A percentile compares a stretch with the other conserved stretches of the same genome.
Conservation (phyloP, 1,140 invertebrate species). For the Neuroterus valhalla region DNA sequence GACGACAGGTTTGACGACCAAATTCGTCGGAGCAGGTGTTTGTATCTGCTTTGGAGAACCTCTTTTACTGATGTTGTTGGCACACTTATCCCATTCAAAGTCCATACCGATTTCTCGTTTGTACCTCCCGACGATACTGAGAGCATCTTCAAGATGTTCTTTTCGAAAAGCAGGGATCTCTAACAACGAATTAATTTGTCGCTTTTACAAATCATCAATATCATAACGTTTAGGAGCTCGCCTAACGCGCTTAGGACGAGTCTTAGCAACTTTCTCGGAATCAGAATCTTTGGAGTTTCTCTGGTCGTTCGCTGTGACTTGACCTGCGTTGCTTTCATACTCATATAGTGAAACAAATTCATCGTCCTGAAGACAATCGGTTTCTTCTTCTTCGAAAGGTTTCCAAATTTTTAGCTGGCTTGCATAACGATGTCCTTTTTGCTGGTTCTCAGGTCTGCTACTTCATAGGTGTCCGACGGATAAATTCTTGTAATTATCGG, state of each 20-base stretch:
- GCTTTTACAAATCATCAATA: no score
- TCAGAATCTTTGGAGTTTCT: neutral
- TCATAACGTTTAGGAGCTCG: neutral
- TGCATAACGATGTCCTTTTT: neutral
- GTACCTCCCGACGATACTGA: no score
- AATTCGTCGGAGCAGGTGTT: no score
- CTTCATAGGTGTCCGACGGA: constrained; percentile 36
- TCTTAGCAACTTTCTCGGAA: neutral
- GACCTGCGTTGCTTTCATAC: neutral
- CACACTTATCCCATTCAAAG: no score
- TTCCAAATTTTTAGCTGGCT: neutral
- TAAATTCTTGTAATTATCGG: constrained; percentile 26
- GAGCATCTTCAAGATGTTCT: no score
- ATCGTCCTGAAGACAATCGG: neutral
- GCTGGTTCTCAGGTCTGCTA: neutral
- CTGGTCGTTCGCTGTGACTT: neutral
- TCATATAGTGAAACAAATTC: neutral
- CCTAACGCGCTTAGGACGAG: neutral
- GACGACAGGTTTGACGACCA: no score
- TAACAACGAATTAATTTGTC: no score
- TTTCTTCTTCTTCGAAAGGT: neutral
- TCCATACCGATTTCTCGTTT: no score
- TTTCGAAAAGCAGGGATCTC: no score
- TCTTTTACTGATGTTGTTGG: no score
- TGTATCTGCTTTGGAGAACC: no score